Evolutionary conservation across 1,140 invertebrate genomes (phyloP), one percentile per base, ranked within the genome.

Genomic region (Zophobas atratus): DNA sequence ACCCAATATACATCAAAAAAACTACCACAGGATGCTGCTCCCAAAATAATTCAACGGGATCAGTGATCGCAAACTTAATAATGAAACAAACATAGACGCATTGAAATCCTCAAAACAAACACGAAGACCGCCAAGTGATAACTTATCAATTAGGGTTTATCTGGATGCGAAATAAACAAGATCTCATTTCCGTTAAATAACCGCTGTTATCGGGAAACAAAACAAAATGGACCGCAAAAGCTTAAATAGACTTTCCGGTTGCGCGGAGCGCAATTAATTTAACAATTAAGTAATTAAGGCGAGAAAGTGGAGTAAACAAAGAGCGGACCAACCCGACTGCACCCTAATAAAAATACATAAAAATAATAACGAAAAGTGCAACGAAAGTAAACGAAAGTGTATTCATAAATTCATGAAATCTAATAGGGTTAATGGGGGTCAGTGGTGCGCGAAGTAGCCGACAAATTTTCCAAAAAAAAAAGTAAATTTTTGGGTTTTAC

Each of bases 401-500:
- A 67, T 67, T 67, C 60, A 67, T 67, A 67, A 67, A 43, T 32
- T 20, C 53, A 55, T 33, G 49, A 51, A 70, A 41, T 20, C 6
- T 32, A 71, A 71, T 39, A 20, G 38, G 72, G 72, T 57, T 75
- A 75, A 71, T 71, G 5, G 36, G 41, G 33, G 46, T 46, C 33
- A 75, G 38, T 55, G 43, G 72, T 60, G 72, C 72, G 36, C 41
- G 32, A 57, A 53, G 5, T 32, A 56, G 2, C 20, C 71, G 46
- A 4, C 6, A 33, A 1, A 46, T 20, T 56, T 55, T 34, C 71
- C 5, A 49, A 46, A 34, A 51, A 53, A 74, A 38, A 74, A 74
- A 20, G 20, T 20, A 20, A 20, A 20, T 20, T 20, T 20, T 20
- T 20, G 20, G 20, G 20, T 20, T 33, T 41, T 80, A 92, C 92